phyloP scores from a whole-genome alignment of 2,888 invertebrate genomes.

The Drosophila multiciliata region DNA sequence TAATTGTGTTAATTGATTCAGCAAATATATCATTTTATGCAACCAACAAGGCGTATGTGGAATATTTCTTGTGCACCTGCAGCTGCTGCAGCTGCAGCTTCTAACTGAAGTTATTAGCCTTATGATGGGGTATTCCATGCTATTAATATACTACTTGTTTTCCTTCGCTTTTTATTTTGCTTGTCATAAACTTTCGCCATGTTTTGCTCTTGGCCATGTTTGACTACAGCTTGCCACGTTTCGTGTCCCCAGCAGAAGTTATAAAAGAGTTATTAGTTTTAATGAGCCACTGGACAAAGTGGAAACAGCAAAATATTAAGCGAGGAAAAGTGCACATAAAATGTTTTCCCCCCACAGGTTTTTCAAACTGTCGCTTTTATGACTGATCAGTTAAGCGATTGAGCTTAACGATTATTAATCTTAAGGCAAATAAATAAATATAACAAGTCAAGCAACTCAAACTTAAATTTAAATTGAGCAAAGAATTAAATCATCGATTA shows the following conservation, averaged over 20 bases:
- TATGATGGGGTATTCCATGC: conserved; percentile 12
- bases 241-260: conserved; percentile 25
- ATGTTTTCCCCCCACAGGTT: background rate
- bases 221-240: conserved; percentile 37
- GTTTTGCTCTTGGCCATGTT: conserved; percentile 18
- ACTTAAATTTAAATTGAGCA: background rate
- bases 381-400: background rate
- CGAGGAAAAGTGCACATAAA: conserved; percentile 1
- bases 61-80: conserved; percentile 17
- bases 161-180: background rate
- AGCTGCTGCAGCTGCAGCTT: background rate
- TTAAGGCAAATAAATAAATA: background rate
- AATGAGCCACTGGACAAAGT: conserved; percentile 34
- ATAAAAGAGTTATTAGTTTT: conserved; percentile 64
- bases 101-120: conserved; percentile 36
- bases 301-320: conserved; percentile 8
- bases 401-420: background rate
- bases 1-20: conserved; percentile 26
- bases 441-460: background rate
- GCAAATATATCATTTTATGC: conserved; percentile 19
- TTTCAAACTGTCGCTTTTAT: conserved; percentile 16
- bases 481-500: background rate
- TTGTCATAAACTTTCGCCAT: conserved; percentile 24
- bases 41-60: conserved; percentile 23
- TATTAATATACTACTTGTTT: conserved; percentile 7